phyloP scores from a whole-genome alignment of 1,140 invertebrate genomes.

The Trissolcus basalis region DNA sequence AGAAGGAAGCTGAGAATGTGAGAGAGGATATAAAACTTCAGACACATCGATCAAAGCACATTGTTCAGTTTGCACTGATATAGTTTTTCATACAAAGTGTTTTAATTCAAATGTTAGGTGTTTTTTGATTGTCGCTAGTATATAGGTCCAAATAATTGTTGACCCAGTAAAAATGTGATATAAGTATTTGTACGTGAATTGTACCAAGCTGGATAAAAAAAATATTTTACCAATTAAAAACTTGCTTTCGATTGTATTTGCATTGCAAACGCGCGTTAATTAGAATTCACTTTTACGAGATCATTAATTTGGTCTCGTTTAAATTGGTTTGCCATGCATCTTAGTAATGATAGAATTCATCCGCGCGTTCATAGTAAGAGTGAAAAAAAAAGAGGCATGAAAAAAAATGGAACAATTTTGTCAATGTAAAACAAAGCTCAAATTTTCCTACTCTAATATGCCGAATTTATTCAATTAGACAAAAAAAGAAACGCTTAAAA shows the following conservation, averaged over 20 bases:
- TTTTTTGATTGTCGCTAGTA: conserved; percentile 26
- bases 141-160: conserved; percentile 35
- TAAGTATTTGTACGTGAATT: conserved; percentile 29
- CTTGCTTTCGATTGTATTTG: too few species aligned
- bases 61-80: conserved; percentile 43
- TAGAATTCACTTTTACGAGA: too few species aligned
- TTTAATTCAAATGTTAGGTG: conserved; percentile 30
- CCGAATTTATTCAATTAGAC: conserved; percentile 28
- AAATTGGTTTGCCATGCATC: too few species aligned
- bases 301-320: too few species aligned
- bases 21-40: conserved; percentile 32
- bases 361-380: conserved; percentile 13
- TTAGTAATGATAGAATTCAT: conserved; percentile 35
- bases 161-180: conserved; percentile 33
- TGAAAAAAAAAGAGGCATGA: conserved; percentile 20
- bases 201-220: too few species aligned
- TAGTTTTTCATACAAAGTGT: conserved; percentile 34
- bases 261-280: too few species aligned
- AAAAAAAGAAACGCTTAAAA: conserved; percentile 7
- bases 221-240: too few species aligned
- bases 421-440: conserved; percentile 49
- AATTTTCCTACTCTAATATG: conserved; percentile 48
- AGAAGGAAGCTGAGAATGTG: conserved; percentile 4
- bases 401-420: conserved; percentile 33
- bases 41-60: conserved; percentile 45